These are phyloP conservation scores for Cremastinae sp. DNA, from an alignment of 2,888 invertebrate species.

Conservation along the genomic window DNA sequence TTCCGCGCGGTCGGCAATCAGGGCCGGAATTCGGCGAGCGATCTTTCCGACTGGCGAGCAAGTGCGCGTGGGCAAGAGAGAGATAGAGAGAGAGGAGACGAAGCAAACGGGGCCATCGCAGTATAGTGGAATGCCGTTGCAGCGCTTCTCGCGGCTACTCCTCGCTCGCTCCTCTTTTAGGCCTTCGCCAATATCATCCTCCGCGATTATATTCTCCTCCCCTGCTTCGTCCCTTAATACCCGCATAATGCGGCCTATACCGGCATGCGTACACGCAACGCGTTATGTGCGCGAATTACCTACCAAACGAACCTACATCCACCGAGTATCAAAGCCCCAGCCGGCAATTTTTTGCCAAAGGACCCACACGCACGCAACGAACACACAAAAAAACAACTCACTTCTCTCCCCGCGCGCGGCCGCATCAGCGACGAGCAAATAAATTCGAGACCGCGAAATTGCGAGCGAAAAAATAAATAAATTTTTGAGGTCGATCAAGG, in stretches of 20 bases:
- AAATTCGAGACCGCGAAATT: too few relatives aligned
- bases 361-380: slow-evolving; percentile 13
- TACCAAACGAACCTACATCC: too few relatives aligned
- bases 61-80: not conserved
- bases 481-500: too few relatives aligned
- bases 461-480: too few relatives aligned
- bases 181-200: slow-evolving; percentile 24
- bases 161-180: slow-evolving; percentile 34
- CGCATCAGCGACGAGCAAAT: too few relatives aligned
- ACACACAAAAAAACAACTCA: too few relatives aligned
- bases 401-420: too few relatives aligned
- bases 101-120: slow-evolving; percentile 33
- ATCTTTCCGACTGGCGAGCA: slow-evolving; percentile 6
- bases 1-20: slow-evolving; percentile 59
- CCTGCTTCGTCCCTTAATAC: slow-evolving; percentile 14
- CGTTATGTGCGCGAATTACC: too few relatives aligned
- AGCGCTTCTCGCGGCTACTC: slow-evolving; percentile 10
- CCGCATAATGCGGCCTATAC: too few relatives aligned
- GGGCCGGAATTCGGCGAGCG: slow-evolving; percentile 41
- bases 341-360: slow-evolving; percentile 47
- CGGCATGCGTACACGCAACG: too few relatives aligned
- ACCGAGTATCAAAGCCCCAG: too few relatives aligned
- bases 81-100: slow-evolving; percentile 5
- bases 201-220: slow-evolving; percentile 25
- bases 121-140: slow-evolving; percentile 58